A percentile compares a stretch with the other conserved stretches of the same genome.
Conservation (phyloP, 2,888 invertebrate genomes). For the Sialis fuliginosa region DNA sequence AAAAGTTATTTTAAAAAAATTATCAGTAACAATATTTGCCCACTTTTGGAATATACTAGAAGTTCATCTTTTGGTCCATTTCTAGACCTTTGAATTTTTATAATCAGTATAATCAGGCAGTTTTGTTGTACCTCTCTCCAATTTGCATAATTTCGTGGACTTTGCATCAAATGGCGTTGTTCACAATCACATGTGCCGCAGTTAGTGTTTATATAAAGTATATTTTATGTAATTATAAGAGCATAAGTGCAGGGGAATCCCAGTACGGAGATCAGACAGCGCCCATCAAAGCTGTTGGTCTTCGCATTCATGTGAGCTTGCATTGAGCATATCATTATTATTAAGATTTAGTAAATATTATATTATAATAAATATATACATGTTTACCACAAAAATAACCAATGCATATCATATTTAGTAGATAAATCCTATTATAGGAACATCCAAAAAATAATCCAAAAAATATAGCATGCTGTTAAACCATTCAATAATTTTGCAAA, state of each 20-base stretch:
- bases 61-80: no score
- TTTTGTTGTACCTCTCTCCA: no score
- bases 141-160: no score
- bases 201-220: conserved; percentile 14
- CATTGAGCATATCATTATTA: conserved; percentile 9
- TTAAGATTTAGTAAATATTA: conserved; percentile 5
- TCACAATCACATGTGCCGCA: conserved; percentile 21
- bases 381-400: background rate
- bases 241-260: background rate
- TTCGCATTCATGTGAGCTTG: conserved; percentile 9
- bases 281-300: no score
- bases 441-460: no score
- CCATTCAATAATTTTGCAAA: no score
- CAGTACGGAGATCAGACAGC: background rate
- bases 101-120: no score
- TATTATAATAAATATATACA: background rate
- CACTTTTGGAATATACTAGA: no score
- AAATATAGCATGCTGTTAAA: no score
- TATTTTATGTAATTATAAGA: conserved; percentile 1
- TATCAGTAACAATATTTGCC: no score
- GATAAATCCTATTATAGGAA: background rate
- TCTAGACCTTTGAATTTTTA: no score
- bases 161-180: conserved; percentile 7
- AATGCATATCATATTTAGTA: background rate
- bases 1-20: no score